Conservation (phyloP, 2,888 invertebrate species). For the Chesias legatella region DNA sequence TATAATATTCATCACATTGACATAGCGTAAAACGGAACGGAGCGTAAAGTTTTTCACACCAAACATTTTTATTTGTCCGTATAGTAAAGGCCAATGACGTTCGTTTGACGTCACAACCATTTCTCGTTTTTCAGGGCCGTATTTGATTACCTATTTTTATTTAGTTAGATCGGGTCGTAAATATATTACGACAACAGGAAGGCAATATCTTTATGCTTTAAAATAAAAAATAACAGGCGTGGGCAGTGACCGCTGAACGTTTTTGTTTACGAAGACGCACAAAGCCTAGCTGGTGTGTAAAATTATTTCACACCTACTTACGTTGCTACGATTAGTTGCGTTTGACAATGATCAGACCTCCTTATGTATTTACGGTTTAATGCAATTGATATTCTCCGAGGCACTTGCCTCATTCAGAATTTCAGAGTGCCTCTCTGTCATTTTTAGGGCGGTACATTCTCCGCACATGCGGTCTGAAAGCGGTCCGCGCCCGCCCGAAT, state of each 20-base stretch:
- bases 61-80: constrained; percentile 38
- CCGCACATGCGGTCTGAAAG: constrained; percentile 64
- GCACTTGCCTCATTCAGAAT: no score
- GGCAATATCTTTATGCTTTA: constrained; percentile 15
- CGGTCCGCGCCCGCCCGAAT: constrained; percentile 38
- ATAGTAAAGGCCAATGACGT: constrained; percentile 63
- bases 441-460: constrained; percentile 47
- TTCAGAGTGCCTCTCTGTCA: constrained; percentile 42
- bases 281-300: not conserved
- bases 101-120: constrained; percentile 69
- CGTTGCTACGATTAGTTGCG: no score
- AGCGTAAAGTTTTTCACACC: constrained; percentile 41
- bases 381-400: no score
- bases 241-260: constrained; percentile 19
- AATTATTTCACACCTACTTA: no score
- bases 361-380: no score
- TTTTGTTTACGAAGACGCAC: not conserved
- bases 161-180: constrained; percentile 50
- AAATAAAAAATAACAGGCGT: constrained; percentile 31
- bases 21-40: constrained; percentile 38
- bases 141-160: constrained; percentile 59
- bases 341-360: no score
- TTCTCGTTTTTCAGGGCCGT: constrained; percentile 63
- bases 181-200: constrained; percentile 43
- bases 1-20: no score